Evolutionary conservation across 2,113 vertebrate species (phyloP), one percentile per base, ranked within the genome.

Genomic region (Anguilla japonica): DNA sequence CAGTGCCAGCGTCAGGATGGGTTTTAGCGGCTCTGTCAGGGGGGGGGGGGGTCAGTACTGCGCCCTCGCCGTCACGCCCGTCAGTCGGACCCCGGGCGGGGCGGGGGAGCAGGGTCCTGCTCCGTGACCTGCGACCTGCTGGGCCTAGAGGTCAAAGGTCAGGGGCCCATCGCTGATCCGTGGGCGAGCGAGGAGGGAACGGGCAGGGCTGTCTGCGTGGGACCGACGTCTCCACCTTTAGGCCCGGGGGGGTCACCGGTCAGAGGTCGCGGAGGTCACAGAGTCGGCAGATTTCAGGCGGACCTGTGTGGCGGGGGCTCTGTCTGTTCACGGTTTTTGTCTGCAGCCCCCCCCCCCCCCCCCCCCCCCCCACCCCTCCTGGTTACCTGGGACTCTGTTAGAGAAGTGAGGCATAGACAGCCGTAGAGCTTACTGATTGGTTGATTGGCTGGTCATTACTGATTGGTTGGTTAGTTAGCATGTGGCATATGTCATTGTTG

Each of bases 31-130:
- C 87, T 87, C 84, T 86, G 87, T 89, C 91, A 92, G 34, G 34
- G 34, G 34, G 34, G 34, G 89, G 87, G 85, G 18, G 85, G 87
- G 93, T 93, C 91, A 87, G 93, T 93, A 84, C 87, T 29, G 26
- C 75, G 88, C 89, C 90, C 80, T 29, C 84, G 91, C 89, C 90
- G 93, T 94, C 94, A 94, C 88, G 89, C 85, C 89, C 67, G 90
- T 93, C 94, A 94, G 94, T 91, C 93, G 90, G 93, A 93, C 94
- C 93, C 93, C 14, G 14, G 56, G 56, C 14, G 6, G 56, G 56
- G 6, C 14, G 6, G 14, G 14, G 56, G 56, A 93, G 83, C 87
- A 57, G 91, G 84, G 91, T 63, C 85, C 87, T 91, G 88, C 82
- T 90, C 84, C 0, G 75, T 86, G 90, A 67, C 91, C 91, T 92